phyloP scores from a whole-genome alignment of 1,140 invertebrate species.

The Platyscapa corneri region DNA sequence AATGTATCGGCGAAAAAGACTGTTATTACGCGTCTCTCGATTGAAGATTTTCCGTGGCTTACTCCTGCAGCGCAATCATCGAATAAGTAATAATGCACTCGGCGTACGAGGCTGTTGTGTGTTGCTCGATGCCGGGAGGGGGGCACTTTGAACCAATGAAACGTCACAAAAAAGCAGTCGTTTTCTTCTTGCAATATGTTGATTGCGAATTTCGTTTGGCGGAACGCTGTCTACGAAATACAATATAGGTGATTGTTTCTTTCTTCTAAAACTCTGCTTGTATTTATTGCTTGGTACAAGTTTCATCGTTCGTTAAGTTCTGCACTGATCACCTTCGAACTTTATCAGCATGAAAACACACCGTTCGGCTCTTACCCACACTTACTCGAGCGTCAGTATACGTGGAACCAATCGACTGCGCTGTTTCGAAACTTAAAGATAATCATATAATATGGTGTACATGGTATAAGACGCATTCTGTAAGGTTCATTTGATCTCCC shows the following conservation, averaged over 20 bases:
- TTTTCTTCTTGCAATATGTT: neutral
- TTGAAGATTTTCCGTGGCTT: neutral
- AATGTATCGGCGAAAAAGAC: neutral
- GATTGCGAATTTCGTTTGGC: neutral
- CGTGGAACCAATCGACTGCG: neutral
- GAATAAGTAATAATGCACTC: neutral
- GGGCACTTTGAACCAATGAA: neutral
- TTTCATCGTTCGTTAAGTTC: neutral
- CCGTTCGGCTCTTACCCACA: neutral
- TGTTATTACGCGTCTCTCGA: neutral
- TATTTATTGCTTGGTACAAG: neutral
- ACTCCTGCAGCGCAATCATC: neutral
- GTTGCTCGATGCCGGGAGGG: no score
- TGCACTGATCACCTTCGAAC: neutral
- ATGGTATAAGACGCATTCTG: neutral
- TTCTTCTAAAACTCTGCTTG: neutral
- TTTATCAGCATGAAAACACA: neutral
- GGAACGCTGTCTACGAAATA: neutral
- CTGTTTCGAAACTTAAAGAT: neutral
- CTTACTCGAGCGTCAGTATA: neutral
- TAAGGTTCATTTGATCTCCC: neutral
- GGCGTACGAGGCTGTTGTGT: no score
- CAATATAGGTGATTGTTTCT: neutral
- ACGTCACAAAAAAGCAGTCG: neutral
- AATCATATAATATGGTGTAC: conserved; percentile 7